Base-by-base conservation (phyloP, 2,888 invertebrate genomes). In the Eudasyphora cyanicolor region DNA sequence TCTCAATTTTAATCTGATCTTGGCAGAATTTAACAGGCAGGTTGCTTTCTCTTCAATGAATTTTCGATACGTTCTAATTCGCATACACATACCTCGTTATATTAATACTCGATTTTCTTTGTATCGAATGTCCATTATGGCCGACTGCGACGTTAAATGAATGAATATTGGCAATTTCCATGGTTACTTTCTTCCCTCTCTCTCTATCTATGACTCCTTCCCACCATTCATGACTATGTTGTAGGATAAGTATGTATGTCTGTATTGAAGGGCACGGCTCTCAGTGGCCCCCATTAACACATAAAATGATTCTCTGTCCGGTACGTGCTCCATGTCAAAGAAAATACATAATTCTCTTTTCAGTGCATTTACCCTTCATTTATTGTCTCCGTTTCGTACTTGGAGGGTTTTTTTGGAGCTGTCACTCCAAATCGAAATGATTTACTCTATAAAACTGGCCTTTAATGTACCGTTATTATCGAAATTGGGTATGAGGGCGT, bases 241-340 rank as follows among this genome's bases (percentile, higher is more conserved):
- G 45, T 45, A n/a, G n/a, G n/a, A n/a, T n/a, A 3, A 45, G 45
- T 38, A 1, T 42, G n/a, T 29, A n/a, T 42, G 49, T 54, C 29
- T 45, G 19, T n/a, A n/a, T 35, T 49, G 29, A 7, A 57, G 14
- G 27, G 57, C 57, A 27, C 27, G 57, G 24, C 29, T 75, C 45
- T 80, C 62, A 49, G 29, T 12, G 21, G 60, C 29, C 62, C 45
- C 57, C 81, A 77, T 82, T 82, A 77, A 73, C 51, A 60, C 38
- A 82, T 82, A 82, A 77, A 82, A 60, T 73, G 71, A 76, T 82
- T 82, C 57, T 57, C 67, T 38, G 49, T 69, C 77, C 45, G 67
- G 57, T 76, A 82, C 81, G 81, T 82, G 81, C 51, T 71, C 14
- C 49, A 42, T 73, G 57, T 54, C 8, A 49, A 27, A 29, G 45